Evolutionary conservation across 2,113 vertebrate species (phyloP), one percentile per base, ranked within the genome.

Genomic region (Salvelinus fontinalis): DNA sequence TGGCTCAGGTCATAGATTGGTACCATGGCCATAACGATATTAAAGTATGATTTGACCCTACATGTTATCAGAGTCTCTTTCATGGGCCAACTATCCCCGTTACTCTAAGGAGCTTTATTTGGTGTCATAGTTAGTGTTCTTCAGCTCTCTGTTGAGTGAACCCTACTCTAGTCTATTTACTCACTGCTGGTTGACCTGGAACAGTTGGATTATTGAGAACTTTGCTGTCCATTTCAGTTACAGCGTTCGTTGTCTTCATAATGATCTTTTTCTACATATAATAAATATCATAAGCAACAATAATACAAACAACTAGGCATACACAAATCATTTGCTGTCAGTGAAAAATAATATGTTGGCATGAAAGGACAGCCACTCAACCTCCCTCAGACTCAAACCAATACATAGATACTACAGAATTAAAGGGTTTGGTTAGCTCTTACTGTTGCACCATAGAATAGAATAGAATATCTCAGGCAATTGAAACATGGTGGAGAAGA

Each of bases 361-460:
- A 88, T 88, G 87, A 86, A 85, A 85, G 80, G 75, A 80, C 39
- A 71, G 70, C 72, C 77, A 78, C 71, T 76, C 74, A 79, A n/a
- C 73, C 54, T 83, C 71, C 16, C 26, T 44, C 31, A 18, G 59
- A 49, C 39, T 12, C 4, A 48, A 81, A 70, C 71, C 29, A 59
- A 60, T 44, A 85, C 62, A 84, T 83, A 67, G 84, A 88, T 78
- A 79, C 86, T 83, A 86, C 87, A 87, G 83, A 90, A 89, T 91
- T 92, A 92, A 92, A 92, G 91, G 91, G 91, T 90, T 91, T 88
- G 86, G 88, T 89, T 91, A 85, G 90, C 88, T 88, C 88, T 90
- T 91, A 86, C 87, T 88, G 77, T 90, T 87, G 91, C 88, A 91
- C 88, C 88, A 86, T 88, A 78, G 67, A 71, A 83, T 18, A 31